Evolutionary conservation across 2,797 vertebrate genomes (phyloP), one percentile per base, ranked within the genome.

Genomic region (Notoglanidium macrostoma): DNA sequence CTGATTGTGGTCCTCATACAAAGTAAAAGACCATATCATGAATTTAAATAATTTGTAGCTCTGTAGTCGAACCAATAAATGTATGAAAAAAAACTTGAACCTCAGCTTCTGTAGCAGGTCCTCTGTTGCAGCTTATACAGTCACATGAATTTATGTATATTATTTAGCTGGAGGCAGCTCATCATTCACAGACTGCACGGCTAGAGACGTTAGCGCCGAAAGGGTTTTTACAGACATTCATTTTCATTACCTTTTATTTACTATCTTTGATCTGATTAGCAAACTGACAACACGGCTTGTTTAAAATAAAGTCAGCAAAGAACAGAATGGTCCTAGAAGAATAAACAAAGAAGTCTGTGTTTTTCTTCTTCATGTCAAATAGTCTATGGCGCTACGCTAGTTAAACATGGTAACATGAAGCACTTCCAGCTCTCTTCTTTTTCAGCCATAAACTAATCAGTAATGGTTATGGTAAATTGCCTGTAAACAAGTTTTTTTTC

Each of bases 71-170:
- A 6, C 7, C 35, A 40, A 10, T 21, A 21, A 40, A 40, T 19
- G 19, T 40, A 10, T 70, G 8, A 10, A 11, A 23, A 40, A 72
- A 40, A 68, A 67, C 51, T 32, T 54, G 15, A 54, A 54, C 3
- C 29, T 35, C 74, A 55, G 49, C 15, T 29, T 78, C 74, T 77
- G 7, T 77, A 78, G 29, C 76, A 78, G 74, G n/a, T 55, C 74
- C n/a, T 32, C n/a, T 35, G 0, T 26, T 23, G 54, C 35, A 10
- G 10, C 51, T 78, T 77, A 32, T 78, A 78, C 17, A 78, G 2
- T 35, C 54, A 78, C 17, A 78, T 19, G 10, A 40, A 40, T 79
- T 17, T 35, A 23, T 40, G 54, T 79, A 40, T 5, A 59, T 59
- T 23, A 40, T 35, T 23, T 57, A 79, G 10, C 77, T 26, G 2